A percentile compares a stretch with the other conserved stretches of the same genome.
These are phyloP conservation scores for Hydropotes inermis DNA, from an alignment of 2,113 vertebrate genomes.

Conservation along the genomic window DNA sequence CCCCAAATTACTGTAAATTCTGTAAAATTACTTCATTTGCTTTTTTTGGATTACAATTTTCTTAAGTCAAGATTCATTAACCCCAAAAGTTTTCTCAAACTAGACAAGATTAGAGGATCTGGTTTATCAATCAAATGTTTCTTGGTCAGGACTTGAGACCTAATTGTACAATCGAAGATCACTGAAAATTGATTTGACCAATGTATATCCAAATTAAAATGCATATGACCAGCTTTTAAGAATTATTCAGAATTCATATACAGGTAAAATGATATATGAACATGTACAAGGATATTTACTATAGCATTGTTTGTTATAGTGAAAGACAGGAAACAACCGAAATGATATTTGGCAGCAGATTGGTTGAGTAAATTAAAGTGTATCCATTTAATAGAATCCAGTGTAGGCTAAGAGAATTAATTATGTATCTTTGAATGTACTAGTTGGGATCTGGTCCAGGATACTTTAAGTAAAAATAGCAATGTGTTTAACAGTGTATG, in stretches of 20 bases:
- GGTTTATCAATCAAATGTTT: neutral
- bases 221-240: neutral
- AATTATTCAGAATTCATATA: slow-evolving; percentile 4
- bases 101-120: neutral
- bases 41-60: slow-evolving; percentile 17
- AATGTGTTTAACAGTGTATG: neutral
- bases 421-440: neutral
- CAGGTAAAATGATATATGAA: neutral
- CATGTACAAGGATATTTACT: neutral
- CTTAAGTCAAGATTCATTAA: neutral
- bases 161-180: neutral
- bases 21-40: neutral
- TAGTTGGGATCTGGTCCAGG: neutral
- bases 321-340: neutral
- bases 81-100: neutral
- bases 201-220: neutral
- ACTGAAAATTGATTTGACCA: slow-evolving; percentile 13
- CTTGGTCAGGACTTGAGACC: neutral
- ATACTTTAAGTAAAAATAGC: slow-evolving; percentile 14
- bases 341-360: neutral
- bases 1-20: neutral
- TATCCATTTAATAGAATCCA: neutral
- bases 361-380: slow-evolving; percentile 1
- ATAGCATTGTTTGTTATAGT: neutral
- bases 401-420: neutral